phyloP scores from a whole-genome alignment of 2,888 invertebrate genomes.

The Drosophila putrida region DNA sequence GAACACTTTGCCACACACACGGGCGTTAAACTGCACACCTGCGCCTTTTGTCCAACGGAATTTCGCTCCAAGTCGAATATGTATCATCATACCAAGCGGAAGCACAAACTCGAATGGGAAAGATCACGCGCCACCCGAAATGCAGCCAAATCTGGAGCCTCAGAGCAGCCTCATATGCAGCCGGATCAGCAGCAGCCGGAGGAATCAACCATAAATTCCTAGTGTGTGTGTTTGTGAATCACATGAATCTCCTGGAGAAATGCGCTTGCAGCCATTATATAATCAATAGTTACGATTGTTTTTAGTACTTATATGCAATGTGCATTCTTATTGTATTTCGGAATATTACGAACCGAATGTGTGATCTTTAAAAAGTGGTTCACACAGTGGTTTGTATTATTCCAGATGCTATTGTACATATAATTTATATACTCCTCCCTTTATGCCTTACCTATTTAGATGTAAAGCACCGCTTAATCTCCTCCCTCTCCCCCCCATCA shows the following conservation, averaged over 20 bases:
- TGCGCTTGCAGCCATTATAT: constrained; percentile 32
- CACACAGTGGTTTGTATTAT: constrained; percentile 1
- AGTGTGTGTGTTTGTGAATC: constrained; percentile 6
- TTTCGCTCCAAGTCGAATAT: constrained; percentile 83
- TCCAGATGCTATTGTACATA: constrained; percentile 24
- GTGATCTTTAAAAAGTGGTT: background rate
- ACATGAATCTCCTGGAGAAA: constrained; percentile 3
- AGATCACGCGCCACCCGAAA: constrained; percentile 73
- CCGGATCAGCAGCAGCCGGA: constrained; percentile 16
- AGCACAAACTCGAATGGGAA: constrained; percentile 80
- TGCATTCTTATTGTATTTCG: constrained; percentile 33
- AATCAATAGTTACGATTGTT: constrained; percentile 56
- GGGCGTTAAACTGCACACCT: constrained; percentile 79
- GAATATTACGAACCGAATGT: constrained; percentile 1
- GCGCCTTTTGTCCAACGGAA: constrained; percentile 82
- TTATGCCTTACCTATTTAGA: constrained; percentile 42
- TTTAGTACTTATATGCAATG: constrained; percentile 34
- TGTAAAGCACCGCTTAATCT: constrained; percentile 41
- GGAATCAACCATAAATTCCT: constrained; percentile 38
- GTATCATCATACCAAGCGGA: constrained; percentile 83
- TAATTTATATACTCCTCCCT: constrained; percentile 20
- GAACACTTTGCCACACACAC: constrained; percentile 83
- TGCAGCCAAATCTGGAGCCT: constrained; percentile 47
- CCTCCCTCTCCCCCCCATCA: background rate
- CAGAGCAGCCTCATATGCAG: constrained; percentile 39